These are phyloP conservation scores for Pyralis farinalis DNA, from an alignment of 2,888 invertebrate genomes.

Conservation along the genomic window DNA sequence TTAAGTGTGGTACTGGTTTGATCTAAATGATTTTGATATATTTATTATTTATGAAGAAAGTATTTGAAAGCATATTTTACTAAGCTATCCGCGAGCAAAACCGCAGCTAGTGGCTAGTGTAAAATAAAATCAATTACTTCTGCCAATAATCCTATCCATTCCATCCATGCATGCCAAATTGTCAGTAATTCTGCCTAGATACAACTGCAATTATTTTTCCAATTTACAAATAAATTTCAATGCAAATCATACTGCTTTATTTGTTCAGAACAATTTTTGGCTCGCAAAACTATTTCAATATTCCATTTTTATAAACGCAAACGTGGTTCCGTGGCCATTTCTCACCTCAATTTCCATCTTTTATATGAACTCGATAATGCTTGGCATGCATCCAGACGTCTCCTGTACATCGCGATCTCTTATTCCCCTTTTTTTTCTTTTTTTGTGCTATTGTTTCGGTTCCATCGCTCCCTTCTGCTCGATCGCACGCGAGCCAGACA, in stretches of 20 bases:
- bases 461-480: background rate
- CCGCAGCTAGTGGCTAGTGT: too few relatives aligned
- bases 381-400: conserved; percentile 56
- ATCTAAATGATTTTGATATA: too few relatives aligned
- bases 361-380: conserved; percentile 65
- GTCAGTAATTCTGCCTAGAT: too few relatives aligned
- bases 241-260: background rate
- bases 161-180: too few relatives aligned
- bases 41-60: too few relatives aligned
- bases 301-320: conserved; percentile 4
- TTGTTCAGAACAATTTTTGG: background rate
- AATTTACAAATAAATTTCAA: background rate
- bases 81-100: too few relatives aligned
- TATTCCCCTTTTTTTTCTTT: conserved; percentile 17
- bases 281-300: conserved; percentile 2
- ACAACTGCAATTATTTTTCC: too few relatives aligned
- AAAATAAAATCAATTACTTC: too few relatives aligned
- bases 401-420: conserved; percentile 25
- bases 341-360: conserved; percentile 65
- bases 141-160: too few relatives aligned
- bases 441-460: background rate
- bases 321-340: conserved; percentile 31
- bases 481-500: background rate
- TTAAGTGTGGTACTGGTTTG: too few relatives aligned
- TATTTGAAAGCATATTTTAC: too few relatives aligned